phyloP scores from a whole-genome alignment of 2,113 vertebrate species.

The Nothoprocta pentlandii region DNA sequence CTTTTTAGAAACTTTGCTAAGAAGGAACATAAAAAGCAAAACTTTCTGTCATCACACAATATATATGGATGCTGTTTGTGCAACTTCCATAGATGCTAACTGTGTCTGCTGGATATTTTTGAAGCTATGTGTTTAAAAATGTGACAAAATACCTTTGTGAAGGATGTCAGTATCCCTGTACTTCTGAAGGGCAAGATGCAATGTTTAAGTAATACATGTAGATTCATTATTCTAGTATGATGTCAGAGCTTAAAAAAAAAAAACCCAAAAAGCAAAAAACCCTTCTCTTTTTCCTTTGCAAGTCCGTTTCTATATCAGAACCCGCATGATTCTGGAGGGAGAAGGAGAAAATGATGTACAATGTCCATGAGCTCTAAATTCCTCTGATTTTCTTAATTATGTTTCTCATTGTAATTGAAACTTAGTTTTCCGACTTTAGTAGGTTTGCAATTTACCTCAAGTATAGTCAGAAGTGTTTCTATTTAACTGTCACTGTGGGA shows the following conservation, averaged over 20 bases:
- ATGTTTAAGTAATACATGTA: not conserved
- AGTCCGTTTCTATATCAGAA: not conserved
- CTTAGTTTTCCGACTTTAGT: not conserved
- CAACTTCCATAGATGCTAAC: not conserved
- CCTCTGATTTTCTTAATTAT: not conserved
- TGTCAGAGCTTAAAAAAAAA: not conserved
- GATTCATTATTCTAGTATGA: not conserved
- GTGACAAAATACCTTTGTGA: not conserved
- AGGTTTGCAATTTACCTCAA: not conserved
- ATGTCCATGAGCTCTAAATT: not conserved
- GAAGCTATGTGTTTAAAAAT: not conserved
- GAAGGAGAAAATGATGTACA: not conserved
- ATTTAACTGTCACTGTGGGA: not conserved
- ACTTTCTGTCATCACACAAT: not conserved
- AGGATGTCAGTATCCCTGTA: not conserved
- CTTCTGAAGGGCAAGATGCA: not conserved
- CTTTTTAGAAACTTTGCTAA: not conserved
- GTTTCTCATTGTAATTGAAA: not conserved
- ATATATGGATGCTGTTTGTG: not conserved
- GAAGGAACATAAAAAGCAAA: not conserved
- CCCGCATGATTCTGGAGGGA: not conserved
- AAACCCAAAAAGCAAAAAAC: too few species aligned
- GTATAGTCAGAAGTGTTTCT: not conserved
- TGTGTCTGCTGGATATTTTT: not conserved
- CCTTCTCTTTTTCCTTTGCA: not conserved